phyloP scores from a whole-genome alignment of 2,888 invertebrate genomes.

The Acanthosoma haemorrhoidale region DNA sequence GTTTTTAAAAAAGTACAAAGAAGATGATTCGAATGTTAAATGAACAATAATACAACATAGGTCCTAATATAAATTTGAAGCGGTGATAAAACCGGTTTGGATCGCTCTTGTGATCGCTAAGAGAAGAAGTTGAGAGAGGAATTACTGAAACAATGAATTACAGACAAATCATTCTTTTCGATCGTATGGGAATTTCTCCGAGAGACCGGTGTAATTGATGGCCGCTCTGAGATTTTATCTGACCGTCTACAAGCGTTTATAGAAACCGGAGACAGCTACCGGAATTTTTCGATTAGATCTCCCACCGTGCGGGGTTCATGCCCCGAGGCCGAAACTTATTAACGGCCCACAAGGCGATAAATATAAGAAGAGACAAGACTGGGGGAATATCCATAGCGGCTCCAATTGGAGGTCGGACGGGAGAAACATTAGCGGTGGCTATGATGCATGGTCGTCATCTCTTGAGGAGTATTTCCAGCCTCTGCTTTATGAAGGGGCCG shows the following conservation, averaged over 20 bases:
- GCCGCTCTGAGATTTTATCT: slow-evolving; percentile 1
- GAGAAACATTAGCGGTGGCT: background rate
- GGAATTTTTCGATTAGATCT: slow-evolving; percentile 12
- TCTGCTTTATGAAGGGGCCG: background rate
- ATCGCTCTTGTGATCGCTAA: too few relatives aligned
- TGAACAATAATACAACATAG: too few relatives aligned
- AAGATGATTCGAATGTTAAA: too few relatives aligned
- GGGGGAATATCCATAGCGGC: too few relatives aligned
- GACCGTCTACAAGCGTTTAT: background rate
- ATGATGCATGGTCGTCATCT: background rate
- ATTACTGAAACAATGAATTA: background rate
- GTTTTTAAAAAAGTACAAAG: too few relatives aligned
- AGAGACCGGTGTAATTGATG: background rate
- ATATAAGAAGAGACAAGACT: background rate
- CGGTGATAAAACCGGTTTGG: too few relatives aligned
- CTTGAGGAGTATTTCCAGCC: background rate
- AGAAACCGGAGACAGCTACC: background rate
- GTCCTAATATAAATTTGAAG: too few relatives aligned
- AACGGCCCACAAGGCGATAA: background rate
- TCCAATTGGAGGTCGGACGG: too few relatives aligned
- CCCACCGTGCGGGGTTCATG: background rate
- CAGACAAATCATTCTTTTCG: background rate
- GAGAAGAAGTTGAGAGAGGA: too few relatives aligned
- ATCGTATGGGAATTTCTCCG: background rate
- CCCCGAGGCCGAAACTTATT: background rate